Evolutionary conservation across 2,113 vertebrate genomes (phyloP).

Genomic region (Oreotrochilus melanogaster): DNA sequence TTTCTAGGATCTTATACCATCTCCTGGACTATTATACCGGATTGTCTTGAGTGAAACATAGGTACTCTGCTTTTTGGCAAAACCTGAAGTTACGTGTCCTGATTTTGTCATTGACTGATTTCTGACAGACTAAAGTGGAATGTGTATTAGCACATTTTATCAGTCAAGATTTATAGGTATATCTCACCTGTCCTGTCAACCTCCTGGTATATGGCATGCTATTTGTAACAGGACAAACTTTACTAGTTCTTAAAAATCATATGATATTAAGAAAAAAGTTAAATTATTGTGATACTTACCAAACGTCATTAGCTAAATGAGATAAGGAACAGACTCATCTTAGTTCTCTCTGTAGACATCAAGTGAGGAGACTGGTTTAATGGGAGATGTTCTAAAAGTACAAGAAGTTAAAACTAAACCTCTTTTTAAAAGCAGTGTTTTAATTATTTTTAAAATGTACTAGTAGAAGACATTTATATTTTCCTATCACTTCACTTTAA

Average conservation of each 20-base stretch:
- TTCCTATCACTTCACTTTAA: not conserved
- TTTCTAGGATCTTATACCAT: not conserved
- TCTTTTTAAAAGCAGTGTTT: fast-evolving
- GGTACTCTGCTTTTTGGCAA: not conserved
- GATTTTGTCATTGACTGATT: not conserved
- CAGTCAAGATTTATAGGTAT: not conserved
- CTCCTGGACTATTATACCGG: not conserved
- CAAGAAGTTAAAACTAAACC: not conserved
- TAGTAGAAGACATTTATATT: not conserved
- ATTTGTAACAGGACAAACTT: not conserved
- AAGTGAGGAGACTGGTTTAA: not conserved
- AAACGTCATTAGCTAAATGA: not conserved
- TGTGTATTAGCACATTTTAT: not conserved
- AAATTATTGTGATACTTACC: not conserved
- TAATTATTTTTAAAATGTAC: not conserved
- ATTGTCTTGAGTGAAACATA: not conserved
- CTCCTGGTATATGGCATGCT: fast-evolving
- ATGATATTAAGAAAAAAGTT: not conserved
- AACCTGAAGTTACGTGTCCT: not conserved
- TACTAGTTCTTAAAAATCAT: not conserved
- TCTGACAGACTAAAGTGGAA: not conserved
- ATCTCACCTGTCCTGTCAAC: not conserved
- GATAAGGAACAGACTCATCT: not conserved
- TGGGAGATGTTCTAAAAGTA: not conserved
- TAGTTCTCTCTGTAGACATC: not conserved